phyloP scores from a whole-genome alignment of 2,797 vertebrate genomes.

The Coluber constrictor region DNA sequence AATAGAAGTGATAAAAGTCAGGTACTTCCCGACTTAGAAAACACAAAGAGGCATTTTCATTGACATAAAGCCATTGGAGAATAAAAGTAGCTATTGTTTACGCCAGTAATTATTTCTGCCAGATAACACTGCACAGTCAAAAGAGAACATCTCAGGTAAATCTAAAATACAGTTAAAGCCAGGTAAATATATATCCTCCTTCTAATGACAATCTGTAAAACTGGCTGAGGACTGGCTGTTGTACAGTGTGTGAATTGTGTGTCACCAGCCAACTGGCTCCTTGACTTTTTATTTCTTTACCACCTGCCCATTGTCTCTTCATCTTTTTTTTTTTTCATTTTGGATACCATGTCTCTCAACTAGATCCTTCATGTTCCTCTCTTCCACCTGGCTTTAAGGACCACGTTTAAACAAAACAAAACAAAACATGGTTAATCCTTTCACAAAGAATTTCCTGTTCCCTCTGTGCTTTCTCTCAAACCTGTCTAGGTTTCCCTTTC shows the following conservation, averaged over 20 bases:
- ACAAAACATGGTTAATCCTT: not conserved
- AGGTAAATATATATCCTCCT: not conserved
- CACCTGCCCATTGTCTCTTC: not conserved
- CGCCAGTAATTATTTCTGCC: conserved; percentile 9
- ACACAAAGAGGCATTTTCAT: not conserved
- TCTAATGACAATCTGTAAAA: not conserved
- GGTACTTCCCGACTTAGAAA: not conserved
- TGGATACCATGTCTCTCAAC: not conserved
- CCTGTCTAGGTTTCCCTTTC: not conserved
- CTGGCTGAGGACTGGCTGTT: not conserved
- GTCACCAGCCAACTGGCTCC: not conserved
- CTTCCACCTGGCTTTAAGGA: not conserved
- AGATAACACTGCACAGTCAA: not conserved
- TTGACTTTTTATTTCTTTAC: not conserved
- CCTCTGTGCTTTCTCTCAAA: not conserved
- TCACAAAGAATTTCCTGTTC: not conserved
- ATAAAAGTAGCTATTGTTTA: not conserved
- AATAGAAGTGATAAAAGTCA: fast-evolving
- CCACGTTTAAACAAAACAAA: not conserved
- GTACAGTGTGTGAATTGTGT: not conserved
- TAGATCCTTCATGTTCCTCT: not conserved
- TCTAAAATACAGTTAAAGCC: not conserved
- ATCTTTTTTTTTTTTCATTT: not conserved
- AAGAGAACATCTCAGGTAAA: not conserved
- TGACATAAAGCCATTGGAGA: not conserved